phyloP scores from a whole-genome alignment of 2,888 invertebrate species.

The Caenorhabditis sp. region DNA sequence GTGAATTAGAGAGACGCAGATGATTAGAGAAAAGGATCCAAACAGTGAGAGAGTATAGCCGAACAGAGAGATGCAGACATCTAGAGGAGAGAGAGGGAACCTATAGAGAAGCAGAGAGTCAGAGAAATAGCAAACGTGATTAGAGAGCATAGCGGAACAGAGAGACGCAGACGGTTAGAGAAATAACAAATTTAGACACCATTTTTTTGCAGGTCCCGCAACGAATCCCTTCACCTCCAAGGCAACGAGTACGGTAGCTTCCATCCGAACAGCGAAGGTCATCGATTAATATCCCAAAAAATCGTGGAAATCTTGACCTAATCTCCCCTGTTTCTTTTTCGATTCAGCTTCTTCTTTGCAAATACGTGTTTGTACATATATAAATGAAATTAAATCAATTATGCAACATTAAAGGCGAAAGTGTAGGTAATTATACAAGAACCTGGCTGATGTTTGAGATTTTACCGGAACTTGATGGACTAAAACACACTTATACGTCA shows the following conservation, averaged over 20 bases:
- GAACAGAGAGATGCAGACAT: too few relatives aligned
- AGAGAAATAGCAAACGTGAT: too few relatives aligned
- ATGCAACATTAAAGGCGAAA: neutral
- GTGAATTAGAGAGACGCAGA: too few relatives aligned
- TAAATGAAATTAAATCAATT: neutral
- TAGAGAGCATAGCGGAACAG: too few relatives aligned
- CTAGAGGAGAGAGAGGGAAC: too few relatives aligned
- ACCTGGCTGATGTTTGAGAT: neutral
- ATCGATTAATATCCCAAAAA: conserved; percentile 46
- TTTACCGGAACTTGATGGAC: neutral
- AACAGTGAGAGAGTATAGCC: too few relatives aligned
- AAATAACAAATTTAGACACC: too few relatives aligned
- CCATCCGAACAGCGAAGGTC: conserved; percentile 60
- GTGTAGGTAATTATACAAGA: neutral
- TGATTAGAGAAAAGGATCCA: too few relatives aligned
- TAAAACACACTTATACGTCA: neutral
- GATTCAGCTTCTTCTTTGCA: neutral
- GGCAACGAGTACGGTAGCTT: conserved; percentile 60
- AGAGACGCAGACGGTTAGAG: too few relatives aligned
- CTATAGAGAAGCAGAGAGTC: too few relatives aligned
- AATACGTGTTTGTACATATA: neutral
- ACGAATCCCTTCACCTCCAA: conserved; percentile 45
- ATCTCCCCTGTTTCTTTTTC: neutral
- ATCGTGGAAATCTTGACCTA: conserved; percentile 37
- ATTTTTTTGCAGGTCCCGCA: conserved; percentile 24